Base-by-base conservation (phyloP, 2,888 invertebrate genomes). In the Aethes cnicana region DNA sequence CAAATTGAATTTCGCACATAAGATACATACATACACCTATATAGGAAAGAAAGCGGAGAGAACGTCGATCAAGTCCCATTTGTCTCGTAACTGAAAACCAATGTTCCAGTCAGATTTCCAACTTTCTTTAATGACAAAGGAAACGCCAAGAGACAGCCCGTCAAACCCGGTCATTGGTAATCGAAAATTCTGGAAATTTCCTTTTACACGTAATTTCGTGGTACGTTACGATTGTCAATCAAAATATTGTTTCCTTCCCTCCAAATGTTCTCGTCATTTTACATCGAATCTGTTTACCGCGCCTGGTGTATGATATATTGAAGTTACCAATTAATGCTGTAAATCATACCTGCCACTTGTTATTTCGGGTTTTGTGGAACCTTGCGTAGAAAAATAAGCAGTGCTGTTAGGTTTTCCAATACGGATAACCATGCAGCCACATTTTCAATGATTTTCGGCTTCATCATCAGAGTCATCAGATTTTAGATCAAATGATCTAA, bases 301-400 rank as follows among this genome's bases (percentile, higher is more conserved):
- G 30, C 26, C 26, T 41, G 25, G 36, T 47, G 25, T 48, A 25
- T 36, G 37, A 44, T 50, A 44, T 50, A 44, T 50, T 43, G 44
- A 30, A 43, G 17, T 30, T 50, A 50, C n/a, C n/a, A n/a, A n/a
- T 50, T 50, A 50, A 44, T 44, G 50, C 44, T 43, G 36, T 50
- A 50, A 50, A 50, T 50, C 50, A 30, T 50, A 44, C 43, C 37
- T 44, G 36, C 14, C 48, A 42, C 43, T 37, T 30, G 44, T 44
- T 26, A 37, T 48, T 44, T 18, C 4, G 43, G 17, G 17, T 23
- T 12, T 28, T 9, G 21, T 37, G 20, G n/a, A n/a, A n/a, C n/a
- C n/a, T n/a, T n/a, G n/a, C n/a, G n/a, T n/a, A n/a, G n/a, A n/a
- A n/a, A n/a, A n/a, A n/a, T n/a, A n/a, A n/a, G n/a, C n/a, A n/a